Conservation (phyloP, 2,113 vertebrate genomes). For the Bubo scandiacus region DNA sequence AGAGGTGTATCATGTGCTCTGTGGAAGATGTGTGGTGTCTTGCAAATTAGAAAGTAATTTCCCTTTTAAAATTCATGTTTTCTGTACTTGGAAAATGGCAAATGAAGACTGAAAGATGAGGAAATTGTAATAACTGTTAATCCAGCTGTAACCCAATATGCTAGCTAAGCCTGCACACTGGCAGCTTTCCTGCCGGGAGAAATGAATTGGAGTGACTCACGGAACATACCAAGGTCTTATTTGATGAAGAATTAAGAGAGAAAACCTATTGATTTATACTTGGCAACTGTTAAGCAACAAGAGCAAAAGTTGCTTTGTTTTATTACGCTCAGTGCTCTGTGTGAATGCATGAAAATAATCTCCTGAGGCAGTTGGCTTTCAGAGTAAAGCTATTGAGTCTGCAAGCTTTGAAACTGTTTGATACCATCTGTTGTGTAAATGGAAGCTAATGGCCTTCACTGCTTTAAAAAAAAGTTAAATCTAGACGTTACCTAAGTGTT, state of each 20-base stretch:
- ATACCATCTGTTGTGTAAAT: not conserved
- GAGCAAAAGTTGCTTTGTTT: conserved; percentile 38
- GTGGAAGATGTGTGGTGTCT: not conserved
- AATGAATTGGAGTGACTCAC: not conserved
- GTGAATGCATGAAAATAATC: not conserved
- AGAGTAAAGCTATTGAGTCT: not conserved
- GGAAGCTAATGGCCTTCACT: not conserved
- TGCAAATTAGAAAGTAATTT: not conserved
- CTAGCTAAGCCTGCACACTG: not conserved
- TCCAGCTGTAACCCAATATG: not conserved
- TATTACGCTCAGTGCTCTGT: not conserved
- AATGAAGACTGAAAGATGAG: not conserved
- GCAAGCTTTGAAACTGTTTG: not conserved
- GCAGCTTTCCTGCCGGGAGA: not conserved
- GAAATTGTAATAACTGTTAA: not conserved
- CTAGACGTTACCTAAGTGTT: not conserved
- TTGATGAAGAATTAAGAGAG: not conserved
- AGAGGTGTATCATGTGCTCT: not conserved
- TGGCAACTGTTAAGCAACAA: not conserved
- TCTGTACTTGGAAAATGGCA: not conserved
- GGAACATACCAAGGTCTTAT: not conserved
- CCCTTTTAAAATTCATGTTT: not conserved
- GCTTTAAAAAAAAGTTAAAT: not conserved
- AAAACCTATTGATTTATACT: conserved; percentile 20
- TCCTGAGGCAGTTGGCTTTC: not conserved